These are phyloP conservation scores for Apodemia zela DNA, from an alignment of 2,888 invertebrate genomes.

Conservation along the genomic window DNA sequence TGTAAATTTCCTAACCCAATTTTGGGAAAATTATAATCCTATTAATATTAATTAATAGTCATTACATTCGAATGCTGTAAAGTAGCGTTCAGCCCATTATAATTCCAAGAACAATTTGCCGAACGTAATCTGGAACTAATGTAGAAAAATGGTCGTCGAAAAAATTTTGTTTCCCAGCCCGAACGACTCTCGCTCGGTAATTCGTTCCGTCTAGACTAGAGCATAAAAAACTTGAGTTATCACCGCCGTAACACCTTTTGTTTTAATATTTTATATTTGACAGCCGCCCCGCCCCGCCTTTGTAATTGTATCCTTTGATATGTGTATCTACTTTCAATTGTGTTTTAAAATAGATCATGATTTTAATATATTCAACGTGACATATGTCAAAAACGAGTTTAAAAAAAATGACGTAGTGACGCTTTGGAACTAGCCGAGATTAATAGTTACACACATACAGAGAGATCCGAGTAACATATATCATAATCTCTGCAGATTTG, in stretches of 20 bases:
- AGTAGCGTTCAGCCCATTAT: constrained; percentile 14
- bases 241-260: neutral
- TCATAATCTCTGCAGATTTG: no score
- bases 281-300: constrained; percentile 2
- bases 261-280: constrained; percentile 12
- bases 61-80: neutral
- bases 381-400: constrained; percentile 1
- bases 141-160: constrained; percentile 20
- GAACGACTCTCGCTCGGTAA: constrained; percentile 13
- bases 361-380: constrained; percentile 8
- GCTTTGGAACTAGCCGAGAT: no score
- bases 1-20: no score
- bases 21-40: no score
- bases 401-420: neutral
- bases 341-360: neutral
- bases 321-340: constrained; percentile 11
- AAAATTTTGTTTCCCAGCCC: constrained; percentile 12
- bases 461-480: no score
- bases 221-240: constrained; percentile 13
- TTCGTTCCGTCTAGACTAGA: constrained; percentile 20
- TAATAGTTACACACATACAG: no score
- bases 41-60: constrained; percentile 16
- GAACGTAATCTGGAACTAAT: constrained; percentile 23
- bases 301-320: constrained; percentile 6
- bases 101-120: constrained; percentile 24